phyloP scores from a whole-genome alignment of 1,140 invertebrate species.

The Drosophila pruinosa region DNA sequence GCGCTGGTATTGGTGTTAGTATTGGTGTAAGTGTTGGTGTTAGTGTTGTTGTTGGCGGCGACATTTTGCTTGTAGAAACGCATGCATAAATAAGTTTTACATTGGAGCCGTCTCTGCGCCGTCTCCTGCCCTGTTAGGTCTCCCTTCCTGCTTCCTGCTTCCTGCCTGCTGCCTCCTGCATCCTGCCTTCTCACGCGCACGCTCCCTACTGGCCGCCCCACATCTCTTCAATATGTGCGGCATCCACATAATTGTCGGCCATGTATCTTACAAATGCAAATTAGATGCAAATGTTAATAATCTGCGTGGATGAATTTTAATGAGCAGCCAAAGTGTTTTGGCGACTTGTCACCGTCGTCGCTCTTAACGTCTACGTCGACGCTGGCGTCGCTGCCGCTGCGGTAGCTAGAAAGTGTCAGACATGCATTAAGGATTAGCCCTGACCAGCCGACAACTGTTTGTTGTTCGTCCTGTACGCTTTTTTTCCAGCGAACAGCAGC shows the following conservation, averaged over 20 bases:
- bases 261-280: constrained; percentile 80
- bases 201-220: background rate
- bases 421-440: constrained; percentile 60
- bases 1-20: background rate
- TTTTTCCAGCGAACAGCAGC: constrained; percentile 25
- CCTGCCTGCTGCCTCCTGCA: background rate
- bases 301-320: constrained; percentile 80
- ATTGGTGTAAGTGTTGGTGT: constrained; percentile 19
- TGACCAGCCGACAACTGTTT: constrained; percentile 41
- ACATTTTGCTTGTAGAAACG: constrained; percentile 65
- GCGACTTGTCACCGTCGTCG: constrained; percentile 62
- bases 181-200: background rate
- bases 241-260: constrained; percentile 77
- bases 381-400: constrained; percentile 5
- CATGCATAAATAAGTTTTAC: constrained; percentile 76
- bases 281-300: constrained; percentile 81
- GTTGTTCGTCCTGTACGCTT: background rate
- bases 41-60: constrained; percentile 39
- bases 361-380: constrained; percentile 34
- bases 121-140: constrained; percentile 2
- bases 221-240: constrained; percentile 43
- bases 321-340: constrained; percentile 75
- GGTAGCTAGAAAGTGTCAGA: constrained; percentile 56
- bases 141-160: background rate
- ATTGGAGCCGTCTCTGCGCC: constrained; percentile 20